phyloP scores from a whole-genome alignment of 2,888 invertebrate genomes.

The Cheilosia scutellata region DNA sequence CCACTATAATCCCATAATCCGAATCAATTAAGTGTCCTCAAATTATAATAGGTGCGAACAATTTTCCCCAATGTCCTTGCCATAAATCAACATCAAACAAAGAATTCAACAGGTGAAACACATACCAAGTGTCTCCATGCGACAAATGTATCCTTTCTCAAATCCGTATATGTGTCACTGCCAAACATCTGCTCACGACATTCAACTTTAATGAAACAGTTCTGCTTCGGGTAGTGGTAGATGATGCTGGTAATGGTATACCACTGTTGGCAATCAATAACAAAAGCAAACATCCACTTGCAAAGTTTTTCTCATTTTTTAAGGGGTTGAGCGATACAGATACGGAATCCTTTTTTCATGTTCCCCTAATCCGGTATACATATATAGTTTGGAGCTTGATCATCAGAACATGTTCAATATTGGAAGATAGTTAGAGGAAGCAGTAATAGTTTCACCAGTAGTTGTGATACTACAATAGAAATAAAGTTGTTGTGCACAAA shows the following conservation, averaged over 20 bases:
- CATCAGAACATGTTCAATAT: slow-evolving; percentile 53
- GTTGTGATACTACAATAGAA: slow-evolving; percentile 61
- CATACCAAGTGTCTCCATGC: not conserved
- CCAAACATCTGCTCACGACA: slow-evolving; percentile 67
- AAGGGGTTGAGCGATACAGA: slow-evolving; percentile 25
- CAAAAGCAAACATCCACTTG: slow-evolving; percentile 71
- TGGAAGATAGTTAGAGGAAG: slow-evolving; percentile 60
- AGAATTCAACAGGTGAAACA: slow-evolving; percentile 60
- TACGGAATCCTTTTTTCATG: slow-evolving; percentile 34
- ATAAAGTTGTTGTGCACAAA: slow-evolving; percentile 52
- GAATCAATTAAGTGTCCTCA: slow-evolving; percentile 11
- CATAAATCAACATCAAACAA: slow-evolving; percentile 68
- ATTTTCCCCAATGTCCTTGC: slow-evolving; percentile 24
- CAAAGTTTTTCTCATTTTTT: slow-evolving; percentile 49
- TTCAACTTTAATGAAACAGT: slow-evolving; percentile 65
- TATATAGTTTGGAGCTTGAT: slow-evolving; percentile 26
- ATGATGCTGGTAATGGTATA: slow-evolving; percentile 38
- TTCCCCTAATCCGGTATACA: not conserved
- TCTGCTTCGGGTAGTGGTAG: slow-evolving; percentile 32
- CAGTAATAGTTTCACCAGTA: slow-evolving; percentile 57
- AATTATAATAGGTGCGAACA: slow-evolving; percentile 35
- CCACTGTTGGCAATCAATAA: slow-evolving; percentile 61
- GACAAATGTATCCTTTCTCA: slow-evolving; percentile 49
- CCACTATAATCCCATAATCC: slow-evolving; percentile 34
- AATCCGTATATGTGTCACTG: slow-evolving; percentile 47